A percentile compares a stretch with the other conserved stretches of the same genome.
phyloP scores from a whole-genome alignment of 2,888 invertebrate species.

The Drosophila parthenogenetica region DNA sequence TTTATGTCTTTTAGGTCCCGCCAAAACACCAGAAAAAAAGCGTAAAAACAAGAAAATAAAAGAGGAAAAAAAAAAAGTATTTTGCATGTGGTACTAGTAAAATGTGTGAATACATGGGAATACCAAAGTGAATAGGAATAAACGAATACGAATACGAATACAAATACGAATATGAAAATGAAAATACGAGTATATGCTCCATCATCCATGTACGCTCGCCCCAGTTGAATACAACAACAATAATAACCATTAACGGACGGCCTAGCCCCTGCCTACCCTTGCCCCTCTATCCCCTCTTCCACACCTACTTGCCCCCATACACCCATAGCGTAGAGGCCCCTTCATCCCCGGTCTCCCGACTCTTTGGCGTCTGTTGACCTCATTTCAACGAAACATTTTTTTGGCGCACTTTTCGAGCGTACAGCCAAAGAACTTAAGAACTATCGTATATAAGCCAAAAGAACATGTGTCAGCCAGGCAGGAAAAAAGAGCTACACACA shows the following conservation, averaged over 20 bases:
- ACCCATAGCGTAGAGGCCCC: background rate
- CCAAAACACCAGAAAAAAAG: conserved; percentile 20
- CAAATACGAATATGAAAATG: conserved; percentile 3
- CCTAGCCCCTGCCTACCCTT: conserved; percentile 21
- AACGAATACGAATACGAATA: conserved; percentile 13
- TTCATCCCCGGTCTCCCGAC: conserved; percentile 41
- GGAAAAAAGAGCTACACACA: conserved; percentile 9
- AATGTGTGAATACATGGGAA: conserved; percentile 25
- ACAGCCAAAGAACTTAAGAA: conserved; percentile 32
- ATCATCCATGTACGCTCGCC: conserved; percentile 35
- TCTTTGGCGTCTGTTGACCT: conserved; percentile 80
- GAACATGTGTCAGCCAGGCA: conserved; percentile 35
- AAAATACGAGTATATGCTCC: conserved; percentile 26
- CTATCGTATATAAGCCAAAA: conserved; percentile 32
- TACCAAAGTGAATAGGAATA: conserved; percentile 10
- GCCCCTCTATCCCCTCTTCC: background rate
- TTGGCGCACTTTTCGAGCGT: conserved; percentile 58
- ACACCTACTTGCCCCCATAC: background rate
- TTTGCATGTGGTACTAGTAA: conserved; percentile 43
- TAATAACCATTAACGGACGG: conserved; percentile 64
- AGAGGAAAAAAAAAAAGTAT: conserved; percentile 34
- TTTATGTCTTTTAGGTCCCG: conserved; percentile 63
- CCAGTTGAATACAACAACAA: conserved; percentile 56
- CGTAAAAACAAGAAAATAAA: background rate
- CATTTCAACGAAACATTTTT: conserved; percentile 69